Conservation (phyloP, 2,113 vertebrate species). For the Pyxicephalus adspersus region DNA sequence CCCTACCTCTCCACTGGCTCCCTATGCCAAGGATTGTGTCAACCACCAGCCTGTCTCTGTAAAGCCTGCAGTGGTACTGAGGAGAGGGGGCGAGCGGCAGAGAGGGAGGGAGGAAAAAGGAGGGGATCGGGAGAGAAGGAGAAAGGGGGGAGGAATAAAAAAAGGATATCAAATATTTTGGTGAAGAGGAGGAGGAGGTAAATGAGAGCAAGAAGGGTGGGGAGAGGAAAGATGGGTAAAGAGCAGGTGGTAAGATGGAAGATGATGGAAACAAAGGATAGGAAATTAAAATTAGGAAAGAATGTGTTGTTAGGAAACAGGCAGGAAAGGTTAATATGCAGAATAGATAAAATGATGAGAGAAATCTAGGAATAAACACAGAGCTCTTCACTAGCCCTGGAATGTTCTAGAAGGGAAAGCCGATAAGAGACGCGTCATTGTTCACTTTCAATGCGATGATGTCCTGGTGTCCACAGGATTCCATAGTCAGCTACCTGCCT, state of each 20-base stretch:
- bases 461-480: slow-evolving; percentile 66
- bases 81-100: slow-evolving; percentile 45
- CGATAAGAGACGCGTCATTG: slow-evolving; percentile 76
- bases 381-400: slow-evolving; percentile 67
- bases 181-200: slow-evolving; percentile 27
- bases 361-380: background rate
- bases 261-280: slow-evolving; percentile 71
- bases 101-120: slow-evolving; percentile 15
- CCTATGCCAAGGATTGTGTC: slow-evolving; percentile 46
- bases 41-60: slow-evolving; percentile 53
- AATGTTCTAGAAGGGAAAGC: slow-evolving; percentile 81
- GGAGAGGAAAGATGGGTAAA: slow-evolving; percentile 24
- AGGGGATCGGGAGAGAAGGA: slow-evolving; percentile 32
- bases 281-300: slow-evolving; percentile 63
- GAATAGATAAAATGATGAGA: background rate
- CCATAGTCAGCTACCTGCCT: slow-evolving; percentile 72
- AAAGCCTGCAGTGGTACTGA: slow-evolving; percentile 55
- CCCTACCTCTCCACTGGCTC: slow-evolving; percentile 26
- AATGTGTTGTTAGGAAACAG: slow-evolving; percentile 57
- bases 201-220: slow-evolving; percentile 6
- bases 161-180: slow-evolving; percentile 4
- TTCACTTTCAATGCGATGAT: slow-evolving; percentile 73
- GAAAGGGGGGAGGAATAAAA: slow-evolving; percentile 7
- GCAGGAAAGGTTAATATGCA: slow-evolving; percentile 62
- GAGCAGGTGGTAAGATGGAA: slow-evolving; percentile 54